Conservation (phyloP, 1,140 invertebrate species). For the Euschistus heros region DNA sequence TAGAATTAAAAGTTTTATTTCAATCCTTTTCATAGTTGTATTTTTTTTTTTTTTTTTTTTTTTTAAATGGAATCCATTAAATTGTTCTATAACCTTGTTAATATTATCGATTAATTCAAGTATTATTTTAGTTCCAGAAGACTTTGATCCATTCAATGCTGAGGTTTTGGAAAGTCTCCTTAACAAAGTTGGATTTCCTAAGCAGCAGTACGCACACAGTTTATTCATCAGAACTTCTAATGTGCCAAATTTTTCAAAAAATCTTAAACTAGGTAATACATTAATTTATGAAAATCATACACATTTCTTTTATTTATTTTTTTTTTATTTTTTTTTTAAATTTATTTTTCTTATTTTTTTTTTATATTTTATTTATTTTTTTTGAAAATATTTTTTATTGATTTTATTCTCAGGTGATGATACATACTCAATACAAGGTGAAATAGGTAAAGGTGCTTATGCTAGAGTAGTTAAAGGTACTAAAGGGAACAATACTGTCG, state of each 20-base stretch:
- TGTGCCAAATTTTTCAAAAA: slow-evolving; percentile 20
- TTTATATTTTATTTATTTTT: too few relatives aligned
- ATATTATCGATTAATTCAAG: too few relatives aligned
- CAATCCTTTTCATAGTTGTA: too few relatives aligned
- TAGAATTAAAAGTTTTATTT: too few relatives aligned
- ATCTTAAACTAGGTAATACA: slow-evolving; percentile 28
- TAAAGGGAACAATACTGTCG: slow-evolving; percentile 18
- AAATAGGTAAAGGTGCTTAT: slow-evolving; percentile 32
- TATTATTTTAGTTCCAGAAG: background rate
- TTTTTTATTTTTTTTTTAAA: too few relatives aligned
- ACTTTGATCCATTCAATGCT: slow-evolving; percentile 18
- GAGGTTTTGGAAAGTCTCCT: slow-evolving; percentile 15
- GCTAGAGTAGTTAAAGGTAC: slow-evolving; percentile 29
- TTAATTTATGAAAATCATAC: background rate
- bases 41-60: too few relatives aligned
- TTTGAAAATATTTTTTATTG: too few relatives aligned
- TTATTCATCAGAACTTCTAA: background rate
- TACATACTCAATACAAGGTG: slow-evolving; percentile 24
- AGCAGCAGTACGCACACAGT: slow-evolving; percentile 1
- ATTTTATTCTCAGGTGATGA: slow-evolving; percentile 22
- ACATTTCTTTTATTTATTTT: background rate
- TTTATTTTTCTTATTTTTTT: too few relatives aligned
- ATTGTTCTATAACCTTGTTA: too few relatives aligned
- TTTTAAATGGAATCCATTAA: too few relatives aligned
- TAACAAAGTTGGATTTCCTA: slow-evolving; percentile 18